These are phyloP conservation scores for Gymnopithys bicolor DNA, from an alignment of 2,797 vertebrate genomes.

Conservation along the genomic window DNA sequence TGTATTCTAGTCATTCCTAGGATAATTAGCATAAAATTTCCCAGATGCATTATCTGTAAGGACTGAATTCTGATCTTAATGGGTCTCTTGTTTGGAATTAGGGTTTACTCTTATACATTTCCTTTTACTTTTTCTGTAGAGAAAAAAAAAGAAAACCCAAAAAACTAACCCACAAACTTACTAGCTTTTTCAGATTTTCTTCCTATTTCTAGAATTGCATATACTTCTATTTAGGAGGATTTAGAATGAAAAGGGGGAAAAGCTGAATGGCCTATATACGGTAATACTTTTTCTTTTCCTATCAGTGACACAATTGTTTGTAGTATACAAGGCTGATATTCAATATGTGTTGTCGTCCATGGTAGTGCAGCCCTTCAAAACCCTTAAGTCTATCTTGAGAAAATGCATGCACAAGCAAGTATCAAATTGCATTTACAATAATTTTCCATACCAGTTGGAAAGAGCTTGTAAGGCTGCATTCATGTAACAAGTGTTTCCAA, in stretches of 20 bases:
- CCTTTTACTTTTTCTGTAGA: neutral
- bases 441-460: slow-evolving; percentile 92
- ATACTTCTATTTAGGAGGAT: neutral
- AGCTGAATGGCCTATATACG: neutral
- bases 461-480: slow-evolving; percentile 97
- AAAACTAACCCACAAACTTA: neutral
- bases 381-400: neutral
- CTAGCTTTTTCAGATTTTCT: neutral
- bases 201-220: neutral
- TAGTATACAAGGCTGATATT: neutral
- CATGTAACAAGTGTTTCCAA: slow-evolving; percentile 99
- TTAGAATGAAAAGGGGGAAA: neutral
- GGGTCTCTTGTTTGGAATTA: neutral
- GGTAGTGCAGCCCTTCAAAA: neutral
- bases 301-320: neutral
- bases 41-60: neutral
- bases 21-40: neutral
- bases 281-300: neutral
- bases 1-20: neutral
- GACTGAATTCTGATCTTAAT: neutral
- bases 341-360: neutral
- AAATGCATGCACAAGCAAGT: neutral
- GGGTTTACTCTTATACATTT: neutral
- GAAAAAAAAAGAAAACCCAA: neutral
- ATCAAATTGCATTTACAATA: neutral